phyloP scores from a whole-genome alignment of 2,113 vertebrate species.

The Solenodon paradoxus region DNA sequence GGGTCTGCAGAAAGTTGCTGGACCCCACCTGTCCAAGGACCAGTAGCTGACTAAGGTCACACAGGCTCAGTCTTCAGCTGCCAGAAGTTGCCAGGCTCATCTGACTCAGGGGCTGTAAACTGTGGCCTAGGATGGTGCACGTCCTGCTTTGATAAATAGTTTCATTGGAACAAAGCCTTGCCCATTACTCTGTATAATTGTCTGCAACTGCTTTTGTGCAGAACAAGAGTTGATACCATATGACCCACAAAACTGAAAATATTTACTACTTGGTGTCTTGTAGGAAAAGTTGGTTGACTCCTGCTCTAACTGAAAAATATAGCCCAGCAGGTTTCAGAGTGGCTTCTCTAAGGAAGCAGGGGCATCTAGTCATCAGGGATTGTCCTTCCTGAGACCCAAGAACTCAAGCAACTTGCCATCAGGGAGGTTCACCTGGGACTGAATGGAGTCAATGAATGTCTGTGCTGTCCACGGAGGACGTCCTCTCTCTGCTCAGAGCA shows the following conservation, averaged over 20 bases:
- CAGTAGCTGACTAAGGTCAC: background rate
- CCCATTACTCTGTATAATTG: conserved; percentile 39
- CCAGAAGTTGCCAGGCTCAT: background rate
- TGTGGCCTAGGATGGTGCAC: background rate
- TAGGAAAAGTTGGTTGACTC: background rate
- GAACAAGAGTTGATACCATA: background rate
- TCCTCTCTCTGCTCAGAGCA: background rate
- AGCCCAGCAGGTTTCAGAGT: background rate
- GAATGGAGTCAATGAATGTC: background rate
- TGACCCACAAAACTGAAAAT: background rate
- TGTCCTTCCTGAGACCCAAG: background rate
- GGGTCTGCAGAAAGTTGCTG: background rate
- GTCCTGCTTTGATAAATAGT: conserved; percentile 50
- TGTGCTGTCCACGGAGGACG: background rate
- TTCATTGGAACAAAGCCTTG: background rate
- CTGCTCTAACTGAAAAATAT: conserved; percentile 7
- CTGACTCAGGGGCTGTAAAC: background rate
- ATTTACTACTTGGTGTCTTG: conserved; percentile 24
- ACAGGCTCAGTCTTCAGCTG: background rate
- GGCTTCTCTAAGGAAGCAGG: background rate
- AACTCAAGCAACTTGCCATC: background rate
- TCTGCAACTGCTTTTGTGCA: background rate
- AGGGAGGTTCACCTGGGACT: background rate
- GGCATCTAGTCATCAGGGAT: too few species aligned
- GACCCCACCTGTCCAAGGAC: background rate